Evolutionary conservation across 2,797 vertebrate genomes (phyloP).

Genomic region (Sebastiscus tertius): DNA sequence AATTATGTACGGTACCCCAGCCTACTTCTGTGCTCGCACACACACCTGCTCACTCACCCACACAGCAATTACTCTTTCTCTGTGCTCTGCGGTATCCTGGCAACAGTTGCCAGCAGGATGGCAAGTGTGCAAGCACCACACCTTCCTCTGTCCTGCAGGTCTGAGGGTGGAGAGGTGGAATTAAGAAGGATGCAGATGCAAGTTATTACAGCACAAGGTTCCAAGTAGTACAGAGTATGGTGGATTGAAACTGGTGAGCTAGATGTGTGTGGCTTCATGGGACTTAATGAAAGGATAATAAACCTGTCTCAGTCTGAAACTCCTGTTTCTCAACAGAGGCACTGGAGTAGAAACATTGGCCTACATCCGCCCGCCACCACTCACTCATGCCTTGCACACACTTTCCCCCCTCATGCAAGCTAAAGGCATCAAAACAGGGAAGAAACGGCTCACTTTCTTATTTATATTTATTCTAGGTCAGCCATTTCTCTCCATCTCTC

Average conservation of each 20-base stretch:
- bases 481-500: conserved; percentile 5
- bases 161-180: conserved; percentile 11
- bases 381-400: conserved; percentile 20
- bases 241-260: neutral
- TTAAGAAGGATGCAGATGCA: conserved; percentile 9
- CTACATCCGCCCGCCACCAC: conserved; percentile 53
- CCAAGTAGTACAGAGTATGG: neutral
- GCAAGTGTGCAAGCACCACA: conserved; percentile 50
- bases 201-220: neutral
- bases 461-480: conserved; percentile 44
- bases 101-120: conserved; percentile 73
- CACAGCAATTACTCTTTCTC: conserved; percentile 50
- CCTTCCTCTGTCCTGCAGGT: conserved; percentile 48
- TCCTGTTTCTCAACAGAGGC: conserved; percentile 47
- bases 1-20: conserved; percentile 71
- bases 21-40: conserved; percentile 38
- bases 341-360: conserved; percentile 75
- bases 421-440: conserved; percentile 22
- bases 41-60: conserved; percentile 62
- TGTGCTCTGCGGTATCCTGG: conserved; percentile 70
- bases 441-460: neutral
- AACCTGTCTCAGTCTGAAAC: conserved; percentile 49
- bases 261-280: neutral
- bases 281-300: conserved; percentile 52
- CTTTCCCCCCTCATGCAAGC: conserved; percentile 11